These are phyloP conservation scores for Schizopygopsis pylzovi DNA, from an alignment of 2,797 vertebrate genomes.

Conservation along the genomic window DNA sequence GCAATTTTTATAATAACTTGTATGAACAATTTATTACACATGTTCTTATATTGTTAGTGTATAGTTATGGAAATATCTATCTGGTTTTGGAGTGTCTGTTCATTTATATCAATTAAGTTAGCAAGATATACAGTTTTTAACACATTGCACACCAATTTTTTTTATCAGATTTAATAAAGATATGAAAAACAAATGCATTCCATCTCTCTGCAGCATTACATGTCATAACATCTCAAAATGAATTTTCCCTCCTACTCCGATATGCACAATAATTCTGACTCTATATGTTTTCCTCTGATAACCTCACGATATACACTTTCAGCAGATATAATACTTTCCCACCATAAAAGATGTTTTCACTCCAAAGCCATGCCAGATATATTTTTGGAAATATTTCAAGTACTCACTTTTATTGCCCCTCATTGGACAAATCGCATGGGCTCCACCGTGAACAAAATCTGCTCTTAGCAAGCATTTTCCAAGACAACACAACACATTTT, in stretches of 20 bases:
- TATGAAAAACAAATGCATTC: constrained; percentile 4
- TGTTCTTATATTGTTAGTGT: not conserved
- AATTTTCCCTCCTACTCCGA: constrained; percentile 2
- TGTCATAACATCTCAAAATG: not conserved
- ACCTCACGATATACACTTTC: constrained; percentile 1
- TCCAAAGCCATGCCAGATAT: constrained; percentile 36
- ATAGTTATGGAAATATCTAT: not conserved
- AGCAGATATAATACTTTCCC: constrained; percentile 27
- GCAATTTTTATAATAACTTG: not conserved
- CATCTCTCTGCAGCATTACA: constrained; percentile 1
- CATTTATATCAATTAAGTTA: not conserved
- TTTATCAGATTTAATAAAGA: too few species aligned
- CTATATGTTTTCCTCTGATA: constrained; percentile 22
- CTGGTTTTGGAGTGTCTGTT: not conserved
- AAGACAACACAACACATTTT: constrained; percentile 42
- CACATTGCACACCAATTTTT: not conserved
- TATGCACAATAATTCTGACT: not conserved
- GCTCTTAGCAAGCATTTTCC: constrained; percentile 34
- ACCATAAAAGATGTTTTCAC: constrained; percentile 18
- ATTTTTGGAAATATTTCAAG: constrained; percentile 48
- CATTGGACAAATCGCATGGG: constrained; percentile 40
- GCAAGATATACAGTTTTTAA: not conserved
- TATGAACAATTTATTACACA: not conserved
- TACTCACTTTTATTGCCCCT: constrained; percentile 54
- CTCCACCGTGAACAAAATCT: constrained; percentile 44